A percentile compares a stretch with the other conserved stretches of the same genome.
These are phyloP conservation scores for Drosophila ananassae DNA, from an alignment of 1,140 invertebrate species.

Conservation along the genomic window DNA sequence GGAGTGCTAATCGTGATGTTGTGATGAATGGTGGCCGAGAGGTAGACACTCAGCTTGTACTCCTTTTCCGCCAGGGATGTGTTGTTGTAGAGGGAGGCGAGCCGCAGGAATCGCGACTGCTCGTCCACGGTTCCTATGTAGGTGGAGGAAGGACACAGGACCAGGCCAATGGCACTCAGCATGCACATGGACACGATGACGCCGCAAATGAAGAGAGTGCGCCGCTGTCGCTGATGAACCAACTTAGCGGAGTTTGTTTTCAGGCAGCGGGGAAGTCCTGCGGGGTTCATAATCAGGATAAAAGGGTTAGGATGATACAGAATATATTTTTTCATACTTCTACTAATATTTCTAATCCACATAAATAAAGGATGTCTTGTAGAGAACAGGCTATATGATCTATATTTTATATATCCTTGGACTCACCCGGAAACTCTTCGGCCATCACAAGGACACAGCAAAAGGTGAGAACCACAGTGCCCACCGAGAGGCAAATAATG, in stretches of 20 bases:
- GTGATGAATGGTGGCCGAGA: conserved; percentile 83
- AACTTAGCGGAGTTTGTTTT: conserved; percentile 90
- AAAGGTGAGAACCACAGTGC: conserved; percentile 88
- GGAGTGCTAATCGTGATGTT: conserved; percentile 83
- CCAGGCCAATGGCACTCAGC: conserved; percentile 85
- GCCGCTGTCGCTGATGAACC: conserved; percentile 88
- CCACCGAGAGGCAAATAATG: conserved; percentile 86
- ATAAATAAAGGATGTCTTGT: too few species aligned
- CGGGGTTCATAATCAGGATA: not conserved
- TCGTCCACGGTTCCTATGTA: conserved; percentile 54
- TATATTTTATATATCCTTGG: too few species aligned
- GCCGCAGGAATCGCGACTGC: conserved; percentile 6
- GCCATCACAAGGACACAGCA: conserved; percentile 93
- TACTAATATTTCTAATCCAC: too few species aligned
- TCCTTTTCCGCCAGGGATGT: conserved; percentile 52
- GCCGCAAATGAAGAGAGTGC: conserved; percentile 92
- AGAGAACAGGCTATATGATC: too few species aligned
- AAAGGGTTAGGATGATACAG: not conserved
- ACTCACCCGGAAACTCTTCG: conserved; percentile 89
- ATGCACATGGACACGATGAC: conserved; percentile 91
- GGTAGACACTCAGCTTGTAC: conserved; percentile 77
- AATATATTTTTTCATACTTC: too few species aligned
- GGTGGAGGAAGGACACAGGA: conserved; percentile 64
- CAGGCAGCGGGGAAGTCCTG: conserved; percentile 86
- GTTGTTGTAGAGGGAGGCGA: conserved; percentile 30